phyloP scores from a whole-genome alignment of 2,113 vertebrate genomes.

The Chaenogobius annularis region DNA sequence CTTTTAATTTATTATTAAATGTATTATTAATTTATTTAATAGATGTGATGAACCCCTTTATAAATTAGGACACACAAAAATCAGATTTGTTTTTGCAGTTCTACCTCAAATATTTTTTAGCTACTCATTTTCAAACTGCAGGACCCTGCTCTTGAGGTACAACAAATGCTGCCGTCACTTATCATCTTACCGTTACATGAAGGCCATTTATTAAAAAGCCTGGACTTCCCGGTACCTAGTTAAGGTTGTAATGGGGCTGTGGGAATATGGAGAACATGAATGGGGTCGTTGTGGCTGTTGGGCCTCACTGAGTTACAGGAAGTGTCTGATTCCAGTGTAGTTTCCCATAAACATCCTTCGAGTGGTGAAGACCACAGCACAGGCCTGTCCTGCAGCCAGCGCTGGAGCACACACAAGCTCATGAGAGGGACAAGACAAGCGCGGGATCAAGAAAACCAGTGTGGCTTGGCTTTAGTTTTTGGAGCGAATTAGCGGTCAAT shows the following conservation, averaged over 20 bases:
- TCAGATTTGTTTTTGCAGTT: neutral
- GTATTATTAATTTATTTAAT: too few relatives aligned
- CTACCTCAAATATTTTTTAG: neutral
- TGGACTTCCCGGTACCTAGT: neutral
- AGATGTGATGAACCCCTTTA: too few relatives aligned
- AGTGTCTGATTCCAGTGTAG: constrained; percentile 11
- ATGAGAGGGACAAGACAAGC: neutral
- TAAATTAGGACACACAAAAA: too few relatives aligned
- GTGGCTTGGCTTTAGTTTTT: constrained; percentile 5
- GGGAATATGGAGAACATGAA: constrained; percentile 6
- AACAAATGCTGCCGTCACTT: neutral
- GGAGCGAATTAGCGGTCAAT: neutral
- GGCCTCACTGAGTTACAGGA: constrained; percentile 9
- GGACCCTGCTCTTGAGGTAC: neutral
- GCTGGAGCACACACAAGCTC: neutral
- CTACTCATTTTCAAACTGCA: too few relatives aligned
- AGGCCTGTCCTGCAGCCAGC: neutral
- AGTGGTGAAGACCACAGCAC: neutral
- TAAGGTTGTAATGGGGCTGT: constrained; percentile 2
- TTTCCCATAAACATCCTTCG: constrained; percentile 3
- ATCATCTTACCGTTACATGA: neutral
- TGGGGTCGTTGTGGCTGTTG: neutral
- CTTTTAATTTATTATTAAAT: too few relatives aligned
- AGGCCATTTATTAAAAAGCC: neutral
- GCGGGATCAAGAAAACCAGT: neutral